Base-by-base conservation (phyloP, 1,140 invertebrate species). In the Pogonomyrmex californicus region DNA sequence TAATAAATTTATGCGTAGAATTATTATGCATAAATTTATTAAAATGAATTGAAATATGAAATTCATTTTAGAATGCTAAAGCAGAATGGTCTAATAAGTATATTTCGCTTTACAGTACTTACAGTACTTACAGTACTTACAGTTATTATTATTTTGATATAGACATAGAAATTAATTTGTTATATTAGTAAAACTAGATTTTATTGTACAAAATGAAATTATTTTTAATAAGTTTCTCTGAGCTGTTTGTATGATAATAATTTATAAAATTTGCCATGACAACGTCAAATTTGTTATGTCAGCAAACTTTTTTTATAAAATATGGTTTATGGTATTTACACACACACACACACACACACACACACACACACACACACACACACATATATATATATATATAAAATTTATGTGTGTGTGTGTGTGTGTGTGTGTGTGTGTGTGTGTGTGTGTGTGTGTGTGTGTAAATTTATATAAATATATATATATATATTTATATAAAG, bases 1-100 rank as follows among this genome's bases (percentile, higher is more conserved):
- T 2, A 58, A 75, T 58, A 6, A 38, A 36, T 71, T 56, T 75
- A 75, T 75, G 36, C 38, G 12, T 70, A 38, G 3, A 71, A 36
- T n/a, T 5, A 12, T 4, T 4, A 36, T n/a, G 17, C 17, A 23
- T 23, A 23, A 23, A 23, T 23, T 23, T 23, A 23, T 23, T 23
- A 23, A 23, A 23, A 23, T 23, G 23, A 23, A 23, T 23, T 23
- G 23, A 23, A 23, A 23, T 23, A 23, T 23, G 23, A 23, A 23
- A 23, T 23, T 23, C 23, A 23, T 23, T 23, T 23, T 23, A 23
- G 23, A 23, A 23, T 23, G 4, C 9, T 71, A n/a, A 65, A n/a
- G 62, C 14, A 51, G 51, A 70, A 51, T 65, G 2, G 4, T 66
- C 4, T 66, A 30, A 2, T 23, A 68, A 30, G 30, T 68, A 44